Base-by-base conservation (phyloP, 2,113 vertebrate genomes). In the Equus quagga region DNA sequence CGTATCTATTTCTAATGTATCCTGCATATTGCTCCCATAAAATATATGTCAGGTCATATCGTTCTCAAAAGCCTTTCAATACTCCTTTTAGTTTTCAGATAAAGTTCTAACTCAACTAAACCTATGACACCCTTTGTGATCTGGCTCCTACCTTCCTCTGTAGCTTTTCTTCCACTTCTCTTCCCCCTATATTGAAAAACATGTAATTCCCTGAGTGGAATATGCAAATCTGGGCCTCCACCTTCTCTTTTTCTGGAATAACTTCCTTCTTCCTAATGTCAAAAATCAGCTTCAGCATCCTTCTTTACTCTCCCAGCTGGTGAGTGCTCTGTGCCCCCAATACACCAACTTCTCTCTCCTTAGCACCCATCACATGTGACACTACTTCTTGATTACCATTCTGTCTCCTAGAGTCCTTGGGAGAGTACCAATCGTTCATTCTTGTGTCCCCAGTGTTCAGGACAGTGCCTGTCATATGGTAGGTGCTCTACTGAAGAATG, bases 391-490 rank as follows among this genome's bases (percentile, higher is more conserved):
- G 56, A 15, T 28, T 56, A 36, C 58, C 36, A 21, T n/a, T 75
- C 81, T 94, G 33, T 81, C 75, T 87, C 65, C 60, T 14, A 26
- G 64, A 58, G 70, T 54, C 41, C 46, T 46, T 36, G 13, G 8
- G 31, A 69, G 49, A 75, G 18, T n/a, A 49, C 8, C 10, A 9
- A 1, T 54, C 14, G 4, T 31, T 81, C 54, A 10, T 23, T 75
- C 90, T 24, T 56, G 18, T 46, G 64, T 17, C 6, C 31, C 44
- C 18, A 41, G 21, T 62, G 24, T 19, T 69, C 36, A 58, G 36
- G 33, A 70, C 14, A 60, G 0, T 23, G 21, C 31, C 70, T 26
- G 14, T 33, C 21, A 6, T 0, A 0, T 24, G 36, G 54, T 3
- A 58, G 21, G 73, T 49, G 28, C 46, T 80, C 88, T 26, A 17